Percentiles rank a stretch among this genome's conserved stretches.
Conservation (phyloP, 2,888 invertebrate species). For the Lottia gigantea region DNA sequence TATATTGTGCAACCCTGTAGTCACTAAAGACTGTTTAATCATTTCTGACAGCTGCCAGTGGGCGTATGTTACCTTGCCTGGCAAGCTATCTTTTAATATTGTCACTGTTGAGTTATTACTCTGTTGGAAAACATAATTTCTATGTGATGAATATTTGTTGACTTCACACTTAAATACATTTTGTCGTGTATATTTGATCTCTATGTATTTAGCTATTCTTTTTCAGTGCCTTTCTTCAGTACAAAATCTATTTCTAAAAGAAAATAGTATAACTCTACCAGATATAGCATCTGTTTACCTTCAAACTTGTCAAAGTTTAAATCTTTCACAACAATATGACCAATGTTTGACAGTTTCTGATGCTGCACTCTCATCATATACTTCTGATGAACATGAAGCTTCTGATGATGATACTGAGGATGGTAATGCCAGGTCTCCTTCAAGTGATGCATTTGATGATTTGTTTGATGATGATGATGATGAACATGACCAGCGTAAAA, state of each 20-base stretch:
- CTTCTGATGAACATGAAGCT: conserved; percentile 13
- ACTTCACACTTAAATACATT: no score
- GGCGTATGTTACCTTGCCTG: no score
- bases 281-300: conserved; percentile 32
- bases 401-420: conserved; percentile 5
- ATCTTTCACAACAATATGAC: conserved; percentile 30
- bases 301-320: conserved; percentile 30
- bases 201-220: background rate
- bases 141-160: no score
- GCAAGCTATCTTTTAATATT: no score
- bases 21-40: no score
- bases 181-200: no score
- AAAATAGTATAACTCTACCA: background rate
- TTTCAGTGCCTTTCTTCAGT: background rate
- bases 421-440: background rate
- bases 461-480: conserved; percentile 3
- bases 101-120: no score
- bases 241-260: background rate
- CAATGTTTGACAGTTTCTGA: conserved; percentile 41
- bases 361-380: conserved; percentile 17
- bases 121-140: no score
- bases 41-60: no score
- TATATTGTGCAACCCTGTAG: no score
- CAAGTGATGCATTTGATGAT: background rate
- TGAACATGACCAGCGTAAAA: no score